These are phyloP conservation scores for Coreoperca whiteheadi DNA, from an alignment of 2,113 vertebrate species.

Conservation along the genomic window DNA sequence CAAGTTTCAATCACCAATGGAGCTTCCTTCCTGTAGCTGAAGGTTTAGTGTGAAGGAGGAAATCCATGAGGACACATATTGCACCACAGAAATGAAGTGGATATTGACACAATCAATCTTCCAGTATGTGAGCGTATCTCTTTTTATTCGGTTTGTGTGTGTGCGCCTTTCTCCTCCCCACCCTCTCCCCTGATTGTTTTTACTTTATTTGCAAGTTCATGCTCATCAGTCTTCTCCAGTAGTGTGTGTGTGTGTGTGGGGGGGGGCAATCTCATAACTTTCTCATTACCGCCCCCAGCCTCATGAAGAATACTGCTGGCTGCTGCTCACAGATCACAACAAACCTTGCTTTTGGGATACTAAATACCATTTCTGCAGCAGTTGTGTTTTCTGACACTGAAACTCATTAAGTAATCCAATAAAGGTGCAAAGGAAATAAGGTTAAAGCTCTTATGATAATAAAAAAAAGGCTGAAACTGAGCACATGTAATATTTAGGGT, in stretches of 20 bases:
- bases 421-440: conserved; percentile 50
- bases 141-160: conserved; percentile 45
- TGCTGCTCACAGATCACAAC: conserved; percentile 45
- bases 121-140: conserved; percentile 50
- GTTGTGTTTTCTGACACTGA: conserved; percentile 45
- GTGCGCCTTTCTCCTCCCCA: conserved; percentile 30
- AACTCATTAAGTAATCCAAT: conserved; percentile 64
- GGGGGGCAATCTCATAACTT: conserved; percentile 80
- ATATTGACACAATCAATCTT: conserved; percentile 82
- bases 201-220: conserved; percentile 82
- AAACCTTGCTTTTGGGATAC: conserved; percentile 67
- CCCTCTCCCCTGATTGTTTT: conserved; percentile 64
- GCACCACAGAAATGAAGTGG: conserved; percentile 51
- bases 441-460: conserved; percentile 62
- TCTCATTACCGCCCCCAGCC: conserved; percentile 80
- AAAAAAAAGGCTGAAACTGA: conserved; percentile 42
- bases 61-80: conserved; percentile 42
- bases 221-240: conserved; percentile 78
- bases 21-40: conserved; percentile 16
- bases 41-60: conserved; percentile 9
- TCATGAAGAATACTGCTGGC: conserved; percentile 56
- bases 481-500: conserved; percentile 44
- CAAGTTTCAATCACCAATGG: neutral
- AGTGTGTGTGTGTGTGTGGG: neutral
- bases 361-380: conserved; percentile 49